These are phyloP conservation scores for Pristionchus pacificus DNA, from an alignment of 1,140 invertebrate genomes.

Conservation along the genomic window DNA sequence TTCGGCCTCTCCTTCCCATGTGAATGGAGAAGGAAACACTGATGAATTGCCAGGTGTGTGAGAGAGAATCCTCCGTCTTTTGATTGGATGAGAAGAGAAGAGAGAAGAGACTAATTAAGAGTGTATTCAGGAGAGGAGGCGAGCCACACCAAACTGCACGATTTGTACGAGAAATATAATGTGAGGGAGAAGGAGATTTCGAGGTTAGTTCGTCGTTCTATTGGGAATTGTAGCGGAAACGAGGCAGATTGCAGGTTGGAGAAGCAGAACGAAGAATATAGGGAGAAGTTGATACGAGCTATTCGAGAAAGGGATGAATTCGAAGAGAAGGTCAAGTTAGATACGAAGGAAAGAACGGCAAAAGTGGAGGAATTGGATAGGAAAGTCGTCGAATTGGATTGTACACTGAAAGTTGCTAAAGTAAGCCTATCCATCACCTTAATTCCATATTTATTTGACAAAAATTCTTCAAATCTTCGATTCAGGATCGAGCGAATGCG, in stretches of 20 bases:
- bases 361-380: conserved; percentile 6
- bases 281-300: conserved; percentile 27
- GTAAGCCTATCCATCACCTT: neutral
- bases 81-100: too few species aligned
- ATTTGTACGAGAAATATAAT: neutral
- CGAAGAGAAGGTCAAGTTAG: conserved; percentile 21
- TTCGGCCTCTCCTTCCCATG: too few species aligned
- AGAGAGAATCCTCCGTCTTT: too few species aligned
- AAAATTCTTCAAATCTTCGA: neutral
- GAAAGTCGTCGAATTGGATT: conserved; percentile 15
- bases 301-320: conserved; percentile 27
- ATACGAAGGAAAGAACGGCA: conserved; percentile 21
- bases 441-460: neutral
- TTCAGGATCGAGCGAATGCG: conserved; percentile 13
- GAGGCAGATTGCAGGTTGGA: conserved; percentile 12
- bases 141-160: neutral
- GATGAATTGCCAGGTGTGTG: too few species aligned
- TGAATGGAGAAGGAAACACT: too few species aligned
- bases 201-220: conserved; percentile 1
- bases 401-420: conserved; percentile 19
- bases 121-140: too few species aligned
- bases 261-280: conserved; percentile 28
- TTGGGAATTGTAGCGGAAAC: too few species aligned
- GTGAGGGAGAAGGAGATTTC: conserved; percentile 13
- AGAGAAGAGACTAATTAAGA: too few species aligned